Evolutionary conservation across 2,888 invertebrate genomes (phyloP).

Genomic region (Acronicta leporina): DNA sequence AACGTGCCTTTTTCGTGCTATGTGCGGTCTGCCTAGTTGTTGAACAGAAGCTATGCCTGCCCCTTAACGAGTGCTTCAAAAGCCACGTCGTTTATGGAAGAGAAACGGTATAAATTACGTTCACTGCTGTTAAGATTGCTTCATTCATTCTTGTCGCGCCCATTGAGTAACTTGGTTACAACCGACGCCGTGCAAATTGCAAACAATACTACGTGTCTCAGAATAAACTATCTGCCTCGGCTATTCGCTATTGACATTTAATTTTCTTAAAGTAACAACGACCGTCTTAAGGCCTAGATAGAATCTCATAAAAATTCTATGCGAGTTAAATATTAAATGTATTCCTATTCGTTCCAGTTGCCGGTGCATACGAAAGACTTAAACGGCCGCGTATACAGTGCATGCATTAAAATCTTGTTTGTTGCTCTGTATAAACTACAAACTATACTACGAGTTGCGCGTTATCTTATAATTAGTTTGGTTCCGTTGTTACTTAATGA

Average conservation of each 20-base stretch:
- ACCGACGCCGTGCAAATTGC: constrained; percentile 71
- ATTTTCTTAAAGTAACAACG: constrained; percentile 66
- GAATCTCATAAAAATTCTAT: constrained; percentile 48
- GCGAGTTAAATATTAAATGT: constrained; percentile 47
- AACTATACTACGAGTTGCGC: constrained; percentile 35
- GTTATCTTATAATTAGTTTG: constrained; percentile 58
- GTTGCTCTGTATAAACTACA: constrained; percentile 45
- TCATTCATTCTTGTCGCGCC: constrained; percentile 83
- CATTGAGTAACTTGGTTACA: constrained; percentile 77
- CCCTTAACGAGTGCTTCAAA: constrained; percentile 74
- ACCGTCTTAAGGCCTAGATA: constrained; percentile 53
- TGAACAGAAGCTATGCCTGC: constrained; percentile 82
- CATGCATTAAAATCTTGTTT: constrained; percentile 57
- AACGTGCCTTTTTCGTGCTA: constrained; percentile 66
- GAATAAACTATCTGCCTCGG: constrained; percentile 71
- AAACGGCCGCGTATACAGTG: constrained; percentile 58
- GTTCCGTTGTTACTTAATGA: constrained; percentile 57
- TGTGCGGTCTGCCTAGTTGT: constrained; percentile 79
- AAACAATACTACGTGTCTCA: constrained; percentile 73
- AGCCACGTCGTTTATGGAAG: constrained; percentile 79
- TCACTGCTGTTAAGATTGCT: constrained; percentile 80
- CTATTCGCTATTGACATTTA: constrained; percentile 72
- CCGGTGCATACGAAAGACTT: constrained; percentile 64
- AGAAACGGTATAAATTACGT: constrained; percentile 81
- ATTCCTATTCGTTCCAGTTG: constrained; percentile 47